Base-by-base conservation (phyloP, 2,888 invertebrate species). In the Lissonota sp. region DNA sequence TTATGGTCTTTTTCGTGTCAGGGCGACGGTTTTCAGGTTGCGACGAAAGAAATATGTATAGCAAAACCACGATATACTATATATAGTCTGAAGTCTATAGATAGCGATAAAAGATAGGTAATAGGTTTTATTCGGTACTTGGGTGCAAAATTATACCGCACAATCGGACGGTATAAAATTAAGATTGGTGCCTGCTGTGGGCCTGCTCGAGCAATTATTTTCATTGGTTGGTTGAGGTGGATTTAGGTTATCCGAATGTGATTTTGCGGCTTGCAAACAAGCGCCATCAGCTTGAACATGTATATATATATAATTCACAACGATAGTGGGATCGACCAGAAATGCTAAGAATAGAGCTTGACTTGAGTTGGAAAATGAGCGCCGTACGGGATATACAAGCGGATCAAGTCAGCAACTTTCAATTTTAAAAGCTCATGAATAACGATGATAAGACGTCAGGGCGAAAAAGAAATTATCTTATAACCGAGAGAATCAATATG, bases 321-420 rank as follows among this genome's bases (percentile, higher is more conserved):
- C 80, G 77, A 83, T 82, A 80, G 51, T 74, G 69, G 70, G 75
- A 81, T 80, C 69, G 73, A 77, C 67, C 62, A 63, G 72, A 73
- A 82, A 75, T 80, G 51, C 78, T 80, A 82, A 80, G 76, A 82
- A 83, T 83, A 83, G 26, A 26, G 76, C 14, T 46, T 46, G 67
- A 51, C 49, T 71, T 44, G 14, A 46, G 39, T 62, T 67, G 53
- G 44, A 66, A 72, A 60, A 71, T 70, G 57, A 71, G 26, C 62
- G 62, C 8, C 39, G 46, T 37, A 63, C 6, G 63, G 39, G 39
- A 57, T 26, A 26, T 26, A 26, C 26, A 26, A 26, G 26, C 26
- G 26, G 26, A 26, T 26, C 26, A 26, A 26, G 26, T 26, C 26
- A 26, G 26, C 26, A 26, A 26, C 26, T 26, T 3, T 26, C 26